phyloP scores from a whole-genome alignment of 2,797 vertebrate species.

The Clarias platycephalus region DNA sequence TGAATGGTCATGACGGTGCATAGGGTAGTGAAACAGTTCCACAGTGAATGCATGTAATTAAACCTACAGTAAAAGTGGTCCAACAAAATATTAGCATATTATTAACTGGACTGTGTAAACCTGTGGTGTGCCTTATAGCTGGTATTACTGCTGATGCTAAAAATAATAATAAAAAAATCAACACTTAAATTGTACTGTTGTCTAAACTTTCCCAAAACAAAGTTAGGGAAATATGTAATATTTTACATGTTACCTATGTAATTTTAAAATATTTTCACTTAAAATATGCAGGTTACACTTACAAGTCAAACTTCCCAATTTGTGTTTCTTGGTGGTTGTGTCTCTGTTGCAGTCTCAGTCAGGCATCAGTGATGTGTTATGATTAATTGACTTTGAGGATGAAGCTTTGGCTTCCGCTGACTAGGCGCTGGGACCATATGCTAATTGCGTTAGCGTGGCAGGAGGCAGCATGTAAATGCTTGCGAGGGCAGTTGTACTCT shows the following conservation, averaged over 20 bases:
- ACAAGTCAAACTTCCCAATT: slow-evolving; percentile 1
- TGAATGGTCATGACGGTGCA: neutral
- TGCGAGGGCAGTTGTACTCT: slow-evolving; percentile 50
- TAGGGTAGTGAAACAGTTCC: too few relatives aligned
- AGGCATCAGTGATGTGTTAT: slow-evolving; percentile 41
- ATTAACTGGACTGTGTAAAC: neutral
- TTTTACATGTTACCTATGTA: too few relatives aligned
- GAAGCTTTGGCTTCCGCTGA: slow-evolving; percentile 49
- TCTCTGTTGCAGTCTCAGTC: slow-evolving; percentile 20
- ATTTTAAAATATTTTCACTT: neutral
- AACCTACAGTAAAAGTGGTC: too few relatives aligned
- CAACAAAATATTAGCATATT: too few relatives aligned
- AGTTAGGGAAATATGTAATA: neutral
- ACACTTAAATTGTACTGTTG: neutral
- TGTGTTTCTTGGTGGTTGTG: slow-evolving; percentile 19
- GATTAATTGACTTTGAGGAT: slow-evolving; percentile 56
- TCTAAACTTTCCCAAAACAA: neutral
- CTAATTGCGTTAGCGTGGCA: slow-evolving; percentile 51
- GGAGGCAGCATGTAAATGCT: slow-evolving; percentile 50
- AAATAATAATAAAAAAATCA: too few relatives aligned
- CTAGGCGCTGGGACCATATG: slow-evolving; percentile 49
- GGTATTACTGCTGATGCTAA: neutral
- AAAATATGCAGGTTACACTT: neutral
- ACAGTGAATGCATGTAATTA: too few relatives aligned
- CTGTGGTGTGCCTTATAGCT: neutral